Base-by-base conservation (phyloP, 2,113 vertebrate species). In the Empidonax traillii region DNA sequence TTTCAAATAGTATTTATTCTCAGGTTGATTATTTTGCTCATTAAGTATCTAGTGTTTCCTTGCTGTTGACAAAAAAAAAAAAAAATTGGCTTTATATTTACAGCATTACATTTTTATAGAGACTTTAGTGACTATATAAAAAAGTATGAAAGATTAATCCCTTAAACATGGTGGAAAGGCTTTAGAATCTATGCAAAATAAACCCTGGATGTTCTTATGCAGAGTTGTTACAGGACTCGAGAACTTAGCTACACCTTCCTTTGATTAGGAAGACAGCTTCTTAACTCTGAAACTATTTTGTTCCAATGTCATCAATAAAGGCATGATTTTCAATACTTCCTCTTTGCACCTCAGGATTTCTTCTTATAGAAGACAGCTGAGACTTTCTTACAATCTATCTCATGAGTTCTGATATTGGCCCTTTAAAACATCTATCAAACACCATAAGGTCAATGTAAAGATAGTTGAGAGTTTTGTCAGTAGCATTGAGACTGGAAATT, bases 1-100 rank as follows among this genome's bases (percentile, higher is more conserved):
- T 94, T 95, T 74, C 58, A 78, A 76, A 76, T 16, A 84, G 17
- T 77, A 84, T 89, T 82, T 93, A 62, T 88, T 90, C 69, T 96
- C 31, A 58, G 30, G 14, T 41, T 93, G 74, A 35, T 37, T 89
- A 25, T 62, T 81, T 85, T 66, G 24, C 46, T 21, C 78, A 18
- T 90, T 73, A 83, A 76, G 3, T 23, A 77, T 22, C 62, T 61
- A 76, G 13, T 20, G 25, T 53, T 72, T 49, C 35, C 41, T 76
- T 49, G 9, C 14, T 82, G 24, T 77, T 78, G 65, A 23, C 22
- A 82, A 82, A 35, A 81, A 82, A 82, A 81, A 82, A 82, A n/a
- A 81, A 52, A 52, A 10, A 10, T 31, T 7, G 6, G 21, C 39
- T 68, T 23, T 18, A 3, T 80, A 72, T 72, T 39, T 80, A n/a